Evolutionary conservation across 2,797 vertebrate species (phyloP).

Genomic region (Gouania willdenowi): DNA sequence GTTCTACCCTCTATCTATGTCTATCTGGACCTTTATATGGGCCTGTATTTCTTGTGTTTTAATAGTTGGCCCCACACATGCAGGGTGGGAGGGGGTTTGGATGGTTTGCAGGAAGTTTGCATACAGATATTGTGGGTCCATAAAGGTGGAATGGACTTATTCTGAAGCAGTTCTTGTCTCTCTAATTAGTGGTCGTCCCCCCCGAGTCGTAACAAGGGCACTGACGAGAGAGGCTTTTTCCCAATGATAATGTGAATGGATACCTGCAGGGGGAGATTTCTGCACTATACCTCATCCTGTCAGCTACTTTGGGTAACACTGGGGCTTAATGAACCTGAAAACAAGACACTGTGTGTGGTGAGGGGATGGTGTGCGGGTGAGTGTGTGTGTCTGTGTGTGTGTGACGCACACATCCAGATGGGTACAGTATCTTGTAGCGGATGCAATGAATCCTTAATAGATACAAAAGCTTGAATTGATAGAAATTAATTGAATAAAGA

Average conservation of each 20-base stretch:
- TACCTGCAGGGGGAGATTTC: constrained; percentile 92
- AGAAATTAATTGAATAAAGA: too few relatives aligned
- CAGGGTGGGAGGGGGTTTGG: constrained; percentile 37
- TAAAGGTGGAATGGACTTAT: constrained; percentile 91
- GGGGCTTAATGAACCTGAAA: constrained; percentile 97
- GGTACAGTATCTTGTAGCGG: constrained; percentile 28
- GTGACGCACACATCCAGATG: constrained; percentile 46
- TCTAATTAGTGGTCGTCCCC: constrained; percentile 94
- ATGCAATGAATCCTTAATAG: too few relatives aligned
- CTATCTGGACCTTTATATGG: constrained; percentile 33
- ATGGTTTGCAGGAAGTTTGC: constrained; percentile 79
- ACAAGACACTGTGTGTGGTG: constrained; percentile 77
- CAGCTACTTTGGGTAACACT: constrained; percentile 89
- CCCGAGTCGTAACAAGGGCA: constrained; percentile 83
- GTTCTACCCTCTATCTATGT: constrained; percentile 78
- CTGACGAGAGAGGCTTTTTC: constrained; percentile 92
- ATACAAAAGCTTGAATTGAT: too few relatives aligned
- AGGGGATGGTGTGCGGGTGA: constrained; percentile 16
- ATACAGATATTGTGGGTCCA: constrained; percentile 83
- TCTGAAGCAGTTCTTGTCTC: constrained; percentile 89
- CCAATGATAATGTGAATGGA: constrained; percentile 94
- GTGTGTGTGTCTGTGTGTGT: constrained; percentile 1
- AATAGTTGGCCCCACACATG: constrained; percentile 45
- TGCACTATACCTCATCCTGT: constrained; percentile 87
- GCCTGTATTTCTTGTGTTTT: constrained; percentile 25